These are phyloP conservation scores for Drosophila pandora DNA, from an alignment of 1,140 invertebrate genomes.

Conservation along the genomic window DNA sequence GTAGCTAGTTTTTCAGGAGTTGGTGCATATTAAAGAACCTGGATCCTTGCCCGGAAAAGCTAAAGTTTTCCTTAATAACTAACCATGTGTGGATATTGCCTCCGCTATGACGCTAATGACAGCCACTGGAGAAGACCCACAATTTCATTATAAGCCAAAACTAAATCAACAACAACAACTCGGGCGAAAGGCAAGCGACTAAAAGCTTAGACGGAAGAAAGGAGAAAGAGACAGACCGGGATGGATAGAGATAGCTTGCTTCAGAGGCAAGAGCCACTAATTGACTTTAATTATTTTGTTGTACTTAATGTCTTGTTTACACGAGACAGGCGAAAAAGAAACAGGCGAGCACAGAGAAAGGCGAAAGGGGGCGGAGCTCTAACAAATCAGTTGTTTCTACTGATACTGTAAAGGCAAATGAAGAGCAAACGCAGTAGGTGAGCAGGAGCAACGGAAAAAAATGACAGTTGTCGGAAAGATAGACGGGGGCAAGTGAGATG, in stretches of 20 bases:
- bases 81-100: slow-evolving; percentile 13
- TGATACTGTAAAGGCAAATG: slow-evolving; percentile 33
- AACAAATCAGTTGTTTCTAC: slow-evolving; percentile 48
- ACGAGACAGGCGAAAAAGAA: slow-evolving; percentile 47
- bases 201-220: neutral
- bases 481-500: neutral
- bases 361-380: slow-evolving; percentile 39
- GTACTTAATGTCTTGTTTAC: slow-evolving; percentile 78
- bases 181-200: slow-evolving; percentile 31
- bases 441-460: slow-evolving; percentile 9
- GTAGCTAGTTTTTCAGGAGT: too few relatives aligned
- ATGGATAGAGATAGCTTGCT: slow-evolving; percentile 25
- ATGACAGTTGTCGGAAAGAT: slow-evolving; percentile 1
- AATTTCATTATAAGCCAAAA: slow-evolving; percentile 60
- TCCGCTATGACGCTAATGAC: slow-evolving; percentile 45
- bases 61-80: neutral
- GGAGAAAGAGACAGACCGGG: neutral
- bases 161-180: slow-evolving; percentile 59
- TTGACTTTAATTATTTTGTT: slow-evolving; percentile 83
- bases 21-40: too few relatives aligned
- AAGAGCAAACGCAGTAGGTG: slow-evolving; percentile 19
- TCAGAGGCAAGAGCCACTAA: slow-evolving; percentile 70
- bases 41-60: neutral
- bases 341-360: slow-evolving; percentile 5
- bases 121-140: slow-evolving; percentile 28